Evolutionary conservation across 2,797 vertebrate genomes (phyloP).

Genomic region (Lophura swinhoii): DNA sequence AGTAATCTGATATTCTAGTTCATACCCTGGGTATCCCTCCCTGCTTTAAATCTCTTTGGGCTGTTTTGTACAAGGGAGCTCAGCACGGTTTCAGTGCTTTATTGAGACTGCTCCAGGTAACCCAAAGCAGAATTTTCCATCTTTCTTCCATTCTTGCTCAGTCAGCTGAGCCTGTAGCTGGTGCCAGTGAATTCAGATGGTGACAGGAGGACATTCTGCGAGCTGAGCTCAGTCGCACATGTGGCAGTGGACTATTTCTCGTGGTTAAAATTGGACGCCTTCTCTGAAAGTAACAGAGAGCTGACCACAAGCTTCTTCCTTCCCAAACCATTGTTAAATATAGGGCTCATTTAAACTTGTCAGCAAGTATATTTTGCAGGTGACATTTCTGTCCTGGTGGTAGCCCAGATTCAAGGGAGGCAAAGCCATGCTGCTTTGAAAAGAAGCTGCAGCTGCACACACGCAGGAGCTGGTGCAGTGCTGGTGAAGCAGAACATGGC

Average conservation of each 20-base stretch:
- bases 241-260: not conserved
- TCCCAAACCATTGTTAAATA: not conserved
- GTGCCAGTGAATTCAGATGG: not conserved
- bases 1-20: not conserved
- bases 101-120: not conserved
- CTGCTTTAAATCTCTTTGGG: not conserved
- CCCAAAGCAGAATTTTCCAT: not conserved
- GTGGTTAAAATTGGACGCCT: not conserved
- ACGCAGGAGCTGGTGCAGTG: not conserved
- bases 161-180: not conserved
- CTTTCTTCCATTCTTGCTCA: not conserved
- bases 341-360: not conserved
- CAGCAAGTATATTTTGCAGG: not conserved
- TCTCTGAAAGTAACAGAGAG: not conserved
- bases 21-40: not conserved
- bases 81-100: not conserved
- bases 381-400: not conserved
- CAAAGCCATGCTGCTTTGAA: not conserved
- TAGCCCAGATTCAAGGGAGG: not conserved
- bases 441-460: rapidly evolving
- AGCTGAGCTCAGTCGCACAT: not conserved
- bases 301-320: not conserved
- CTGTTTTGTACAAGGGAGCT: not conserved
- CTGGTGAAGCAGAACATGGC: not conserved
- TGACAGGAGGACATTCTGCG: not conserved